Evolutionary conservation across 2,797 vertebrate species (phyloP).

Genomic region (Sternotherus odoratus): DNA sequence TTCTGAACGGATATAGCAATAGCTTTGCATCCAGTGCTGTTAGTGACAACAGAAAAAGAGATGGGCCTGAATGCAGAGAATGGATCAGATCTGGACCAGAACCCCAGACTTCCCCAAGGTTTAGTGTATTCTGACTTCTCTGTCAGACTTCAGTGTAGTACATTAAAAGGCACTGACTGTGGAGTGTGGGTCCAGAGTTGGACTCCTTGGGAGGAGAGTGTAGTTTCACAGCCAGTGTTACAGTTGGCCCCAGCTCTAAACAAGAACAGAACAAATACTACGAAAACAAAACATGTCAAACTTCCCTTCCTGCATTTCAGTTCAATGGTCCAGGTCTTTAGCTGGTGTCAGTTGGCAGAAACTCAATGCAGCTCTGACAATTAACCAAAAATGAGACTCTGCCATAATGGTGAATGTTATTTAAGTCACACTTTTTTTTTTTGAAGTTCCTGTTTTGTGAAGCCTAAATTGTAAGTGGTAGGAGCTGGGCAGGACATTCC

Average conservation of each 20-base stretch:
- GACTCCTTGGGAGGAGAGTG: too few relatives aligned
- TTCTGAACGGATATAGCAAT: not conserved
- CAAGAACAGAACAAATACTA: not conserved
- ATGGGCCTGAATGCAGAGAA: not conserved
- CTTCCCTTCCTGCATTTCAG: not conserved
- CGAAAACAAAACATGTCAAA: not conserved
- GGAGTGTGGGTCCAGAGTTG: fast-evolving
- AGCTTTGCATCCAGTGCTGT: not conserved
- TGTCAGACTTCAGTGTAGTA: not conserved
- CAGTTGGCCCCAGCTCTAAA: not conserved
- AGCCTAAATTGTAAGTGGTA: not conserved
- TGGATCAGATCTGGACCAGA: fast-evolving
- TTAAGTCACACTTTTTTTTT: not conserved
- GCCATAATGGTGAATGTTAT: not conserved
- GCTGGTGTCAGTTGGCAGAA: not conserved
- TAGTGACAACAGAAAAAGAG: not conserved
- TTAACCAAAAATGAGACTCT: not conserved
- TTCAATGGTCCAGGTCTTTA: not conserved
- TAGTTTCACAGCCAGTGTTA: not conserved
- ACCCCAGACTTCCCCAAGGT: not conserved
- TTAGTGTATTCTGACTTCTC: not conserved
- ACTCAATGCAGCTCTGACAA: not conserved
- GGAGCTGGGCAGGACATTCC: not conserved
- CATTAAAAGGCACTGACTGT: not conserved
- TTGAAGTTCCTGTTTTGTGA: not conserved